Conservation (phyloP, 92 coral and sea anemone species). For the Desmophyllum pertusum region DNA sequence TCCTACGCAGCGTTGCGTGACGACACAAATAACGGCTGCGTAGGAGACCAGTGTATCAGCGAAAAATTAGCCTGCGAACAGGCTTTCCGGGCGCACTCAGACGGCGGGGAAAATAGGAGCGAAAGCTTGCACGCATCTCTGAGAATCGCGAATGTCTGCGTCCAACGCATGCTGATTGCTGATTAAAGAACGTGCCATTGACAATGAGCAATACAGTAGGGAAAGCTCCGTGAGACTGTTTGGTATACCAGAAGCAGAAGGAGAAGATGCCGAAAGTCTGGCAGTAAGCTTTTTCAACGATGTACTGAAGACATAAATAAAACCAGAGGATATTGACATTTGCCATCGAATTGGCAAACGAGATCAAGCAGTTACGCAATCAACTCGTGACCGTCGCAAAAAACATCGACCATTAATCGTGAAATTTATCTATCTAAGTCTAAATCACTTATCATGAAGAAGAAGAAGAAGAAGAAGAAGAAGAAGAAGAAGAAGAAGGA, state of each 20-base stretch:
- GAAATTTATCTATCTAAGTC: not conserved
- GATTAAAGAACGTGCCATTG: not conserved
- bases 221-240: not conserved
- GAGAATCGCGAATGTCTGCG: too few relatives aligned
- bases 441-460: not conserved
- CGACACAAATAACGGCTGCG: too few relatives aligned
- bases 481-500: slow-evolving; percentile 3
- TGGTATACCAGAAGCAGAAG: not conserved
- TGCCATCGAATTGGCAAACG: not conserved
- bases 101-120: too few relatives aligned
- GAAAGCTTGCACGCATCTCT: too few relatives aligned
- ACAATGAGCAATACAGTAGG: not conserved
- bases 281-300: not conserved
- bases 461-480: not conserved
- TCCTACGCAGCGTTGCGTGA: too few relatives aligned
- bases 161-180: too few relatives aligned
- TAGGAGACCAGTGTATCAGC: too few relatives aligned
- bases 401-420: not conserved
- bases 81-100: too few relatives aligned
- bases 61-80: too few relatives aligned
- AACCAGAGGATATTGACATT: not conserved
- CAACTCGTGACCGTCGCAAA: not conserved
- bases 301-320: not conserved
- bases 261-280: not conserved
- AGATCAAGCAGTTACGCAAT: not conserved